phyloP scores from a whole-genome alignment of 1,140 invertebrate genomes.

The Aphelenchoides fujianensis region DNA sequence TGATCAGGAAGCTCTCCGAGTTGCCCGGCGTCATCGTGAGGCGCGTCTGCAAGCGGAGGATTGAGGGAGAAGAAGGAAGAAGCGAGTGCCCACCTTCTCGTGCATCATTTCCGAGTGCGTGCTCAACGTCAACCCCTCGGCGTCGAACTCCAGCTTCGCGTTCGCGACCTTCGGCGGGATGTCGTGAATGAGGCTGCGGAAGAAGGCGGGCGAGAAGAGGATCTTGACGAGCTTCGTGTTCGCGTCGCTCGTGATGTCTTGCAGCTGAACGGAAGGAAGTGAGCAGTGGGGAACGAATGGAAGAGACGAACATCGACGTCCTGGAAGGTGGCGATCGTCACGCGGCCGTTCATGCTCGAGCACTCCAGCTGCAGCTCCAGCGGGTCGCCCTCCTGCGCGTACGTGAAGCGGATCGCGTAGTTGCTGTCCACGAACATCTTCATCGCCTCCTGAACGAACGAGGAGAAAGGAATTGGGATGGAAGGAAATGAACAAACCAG shows the following conservation, averaged over 20 bases:
- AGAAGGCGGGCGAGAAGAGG: background rate
- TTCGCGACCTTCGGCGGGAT: background rate
- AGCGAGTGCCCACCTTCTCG: background rate
- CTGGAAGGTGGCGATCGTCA: background rate
- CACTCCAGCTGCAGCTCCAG: background rate
- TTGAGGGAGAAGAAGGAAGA: too few species aligned
- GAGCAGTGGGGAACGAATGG: background rate
- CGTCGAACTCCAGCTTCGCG: slow-evolving; percentile 11
- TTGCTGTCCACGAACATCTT: background rate
- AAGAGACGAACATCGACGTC: background rate
- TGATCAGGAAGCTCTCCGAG: too few species aligned
- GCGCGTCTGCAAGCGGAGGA: too few species aligned
- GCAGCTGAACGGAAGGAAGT: background rate
- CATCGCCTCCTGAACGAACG: slow-evolving; percentile 11
- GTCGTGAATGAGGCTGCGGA: background rate
- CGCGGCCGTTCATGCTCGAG: background rate
- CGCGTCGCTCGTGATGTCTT: background rate
- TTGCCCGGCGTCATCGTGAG: too few species aligned
- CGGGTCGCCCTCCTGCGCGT: background rate
- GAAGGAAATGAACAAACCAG: background rate
- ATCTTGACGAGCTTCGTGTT: background rate
- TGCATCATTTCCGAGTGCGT: background rate
- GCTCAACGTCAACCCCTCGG: background rate
- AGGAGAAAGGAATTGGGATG: background rate
- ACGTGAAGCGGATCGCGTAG: background rate